phyloP scores from a whole-genome alignment of 2,888 invertebrate species.

The Drosophila flavopinicola region DNA sequence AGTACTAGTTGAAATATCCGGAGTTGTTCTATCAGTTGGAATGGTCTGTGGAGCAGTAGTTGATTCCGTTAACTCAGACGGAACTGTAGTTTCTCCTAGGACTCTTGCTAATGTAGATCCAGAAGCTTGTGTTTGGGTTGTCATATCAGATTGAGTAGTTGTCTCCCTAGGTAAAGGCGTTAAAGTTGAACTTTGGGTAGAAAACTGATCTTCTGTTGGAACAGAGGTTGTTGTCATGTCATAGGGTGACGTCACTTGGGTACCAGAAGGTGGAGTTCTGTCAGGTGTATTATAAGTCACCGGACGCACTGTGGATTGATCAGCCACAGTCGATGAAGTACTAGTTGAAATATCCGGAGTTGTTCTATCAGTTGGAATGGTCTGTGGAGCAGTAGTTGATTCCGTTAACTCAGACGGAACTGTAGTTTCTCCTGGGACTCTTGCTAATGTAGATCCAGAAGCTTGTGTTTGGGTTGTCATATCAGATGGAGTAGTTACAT shows the following conservation, averaged over 20 bases:
- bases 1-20: not conserved
- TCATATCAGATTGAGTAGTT: not conserved
- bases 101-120: not conserved
- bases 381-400: no score
- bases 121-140: not conserved
- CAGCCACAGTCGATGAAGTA: no score
- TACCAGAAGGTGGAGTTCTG: no score
- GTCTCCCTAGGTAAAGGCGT: not conserved
- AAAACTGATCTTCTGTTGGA: not conserved
- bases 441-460: no score
- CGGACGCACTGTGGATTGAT: no score
- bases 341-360: no score
- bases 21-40: not conserved
- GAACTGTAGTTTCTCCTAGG: not conserved
- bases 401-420: no score
- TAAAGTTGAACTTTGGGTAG: not conserved
- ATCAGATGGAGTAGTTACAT: not conserved
- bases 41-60: not conserved
- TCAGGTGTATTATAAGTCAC: no score
- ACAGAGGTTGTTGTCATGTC: no score
- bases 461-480: not conserved
- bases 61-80: not conserved
- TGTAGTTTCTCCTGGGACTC: no score
- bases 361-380: no score
- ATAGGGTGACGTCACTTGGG: no score